A percentile compares a stretch with the other conserved stretches of the same genome.
Conservation (phyloP, 2,797 vertebrate genomes). For the Macrochelys suwanniensis region DNA sequence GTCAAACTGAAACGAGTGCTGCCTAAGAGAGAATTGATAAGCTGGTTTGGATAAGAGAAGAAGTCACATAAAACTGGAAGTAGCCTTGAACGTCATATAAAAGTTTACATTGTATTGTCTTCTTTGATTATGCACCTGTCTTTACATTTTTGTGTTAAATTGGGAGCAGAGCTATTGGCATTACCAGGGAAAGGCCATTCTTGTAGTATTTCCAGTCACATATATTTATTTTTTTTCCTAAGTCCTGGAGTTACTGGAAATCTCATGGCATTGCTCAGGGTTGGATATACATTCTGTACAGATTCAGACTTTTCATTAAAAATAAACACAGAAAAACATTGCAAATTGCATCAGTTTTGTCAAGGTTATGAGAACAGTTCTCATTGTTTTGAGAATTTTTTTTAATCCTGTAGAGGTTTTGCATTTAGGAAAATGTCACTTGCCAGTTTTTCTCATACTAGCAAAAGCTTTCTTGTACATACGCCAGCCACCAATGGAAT, state of each 20-base stretch:
- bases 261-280: not conserved
- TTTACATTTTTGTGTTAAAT: not conserved
- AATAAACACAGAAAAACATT: not conserved
- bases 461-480: not conserved
- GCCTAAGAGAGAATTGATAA: not conserved
- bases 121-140: not conserved
- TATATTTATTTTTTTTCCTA: no score
- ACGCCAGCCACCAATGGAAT: not conserved
- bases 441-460: slow-evolving; percentile 4
- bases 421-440: not conserved
- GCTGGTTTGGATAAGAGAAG: not conserved
- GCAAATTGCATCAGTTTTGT: not conserved
- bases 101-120: not conserved
- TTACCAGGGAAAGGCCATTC: not conserved
- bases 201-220: not conserved
- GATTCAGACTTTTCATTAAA: not conserved
- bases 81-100: not conserved
- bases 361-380: not conserved
- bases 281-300: not conserved
- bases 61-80: not conserved
- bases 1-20: accelerated
- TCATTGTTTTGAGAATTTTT: not conserved
- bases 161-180: not conserved
- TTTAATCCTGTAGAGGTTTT: not conserved
- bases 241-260: not conserved